These are phyloP conservation scores for Xylocampa areola DNA, from an alignment of 2,888 invertebrate genomes.

Conservation along the genomic window DNA sequence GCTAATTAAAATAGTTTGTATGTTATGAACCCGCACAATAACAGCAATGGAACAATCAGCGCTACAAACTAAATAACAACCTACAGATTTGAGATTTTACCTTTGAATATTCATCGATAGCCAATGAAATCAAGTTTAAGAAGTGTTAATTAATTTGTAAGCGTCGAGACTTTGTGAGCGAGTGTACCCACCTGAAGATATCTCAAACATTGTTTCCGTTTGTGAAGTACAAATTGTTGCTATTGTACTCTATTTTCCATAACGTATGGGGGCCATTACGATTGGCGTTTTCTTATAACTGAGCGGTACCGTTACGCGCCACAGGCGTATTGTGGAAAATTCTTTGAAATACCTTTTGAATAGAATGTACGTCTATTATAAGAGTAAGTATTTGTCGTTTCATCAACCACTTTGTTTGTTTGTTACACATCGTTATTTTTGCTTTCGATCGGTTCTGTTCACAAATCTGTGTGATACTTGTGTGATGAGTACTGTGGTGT, in stretches of 20 bases:
- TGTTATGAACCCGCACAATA: slow-evolving; percentile 19
- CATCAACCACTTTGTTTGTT: slow-evolving; percentile 40
- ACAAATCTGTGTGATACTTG: neutral
- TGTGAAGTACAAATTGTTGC: slow-evolving; percentile 68
- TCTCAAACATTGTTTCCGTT: slow-evolving; percentile 67
- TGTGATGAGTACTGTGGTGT: neutral
- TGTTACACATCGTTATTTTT: slow-evolving; percentile 16
- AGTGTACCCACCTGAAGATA: slow-evolving; percentile 68
- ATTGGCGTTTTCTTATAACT: slow-evolving; percentile 61
- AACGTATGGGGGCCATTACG: slow-evolving; percentile 55
- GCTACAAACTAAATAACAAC: slow-evolving; percentile 32
- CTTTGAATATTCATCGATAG: slow-evolving; percentile 22
- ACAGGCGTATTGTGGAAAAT: slow-evolving; percentile 49
- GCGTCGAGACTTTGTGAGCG: slow-evolving; percentile 22
- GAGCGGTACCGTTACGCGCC: slow-evolving; percentile 41
- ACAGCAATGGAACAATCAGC: too few relatives aligned
- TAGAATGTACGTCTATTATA: slow-evolving; percentile 54
- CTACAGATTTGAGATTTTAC: slow-evolving; percentile 22
- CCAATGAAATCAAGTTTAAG: slow-evolving; percentile 32
- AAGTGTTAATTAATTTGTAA: slow-evolving; percentile 40
- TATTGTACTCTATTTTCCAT: slow-evolving; percentile 66
- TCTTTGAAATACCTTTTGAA: slow-evolving; percentile 59
- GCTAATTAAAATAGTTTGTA: slow-evolving; percentile 26
- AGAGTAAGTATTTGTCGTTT: slow-evolving; percentile 49
- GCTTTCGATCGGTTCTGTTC: slow-evolving; percentile 4